phyloP scores from a whole-genome alignment of 2,888 invertebrate genomes.

The Lucinisca nassula region DNA sequence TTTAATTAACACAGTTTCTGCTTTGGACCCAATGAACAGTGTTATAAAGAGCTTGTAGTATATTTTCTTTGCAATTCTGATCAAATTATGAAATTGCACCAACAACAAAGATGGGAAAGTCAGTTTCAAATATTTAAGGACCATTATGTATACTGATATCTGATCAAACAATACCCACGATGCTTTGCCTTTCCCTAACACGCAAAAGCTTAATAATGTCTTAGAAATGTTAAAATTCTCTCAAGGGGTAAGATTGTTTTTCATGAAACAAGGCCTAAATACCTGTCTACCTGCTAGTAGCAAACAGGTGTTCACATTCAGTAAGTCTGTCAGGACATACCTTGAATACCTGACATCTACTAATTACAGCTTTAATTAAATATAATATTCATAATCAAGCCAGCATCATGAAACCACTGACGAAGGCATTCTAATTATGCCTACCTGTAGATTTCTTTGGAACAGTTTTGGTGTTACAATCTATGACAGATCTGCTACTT shows the following conservation, averaged over 20 bases:
- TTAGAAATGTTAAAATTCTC: no score
- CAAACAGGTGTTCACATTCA: slow-evolving; percentile 10
- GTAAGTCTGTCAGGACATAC: neutral
- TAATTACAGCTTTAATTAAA: slow-evolving; percentile 2
- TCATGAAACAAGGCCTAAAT: neutral
- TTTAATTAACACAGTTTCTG: no score
- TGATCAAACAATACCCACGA: no score
- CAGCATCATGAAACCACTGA: neutral
- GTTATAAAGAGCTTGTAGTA: no score
- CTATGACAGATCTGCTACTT: neutral
- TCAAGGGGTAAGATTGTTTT: neutral
- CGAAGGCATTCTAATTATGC: slow-evolving; percentile 8
- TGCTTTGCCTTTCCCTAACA: no score
- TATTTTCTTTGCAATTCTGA: no score
- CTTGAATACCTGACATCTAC: slow-evolving; percentile 12
- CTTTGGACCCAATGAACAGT: no score
- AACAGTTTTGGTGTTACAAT: neutral
- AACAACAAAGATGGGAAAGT: no score
- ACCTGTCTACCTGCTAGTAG: neutral
- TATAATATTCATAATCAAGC: neutral
- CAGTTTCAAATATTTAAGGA: no score
- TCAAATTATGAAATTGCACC: no score
- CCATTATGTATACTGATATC: no score
- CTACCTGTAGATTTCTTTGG: neutral
- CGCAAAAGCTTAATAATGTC: no score